A percentile compares a stretch with the other conserved stretches of the same genome.
Conservation (phyloP, 2,113 vertebrate species). For the Kryptolebias marmoratus region DNA sequence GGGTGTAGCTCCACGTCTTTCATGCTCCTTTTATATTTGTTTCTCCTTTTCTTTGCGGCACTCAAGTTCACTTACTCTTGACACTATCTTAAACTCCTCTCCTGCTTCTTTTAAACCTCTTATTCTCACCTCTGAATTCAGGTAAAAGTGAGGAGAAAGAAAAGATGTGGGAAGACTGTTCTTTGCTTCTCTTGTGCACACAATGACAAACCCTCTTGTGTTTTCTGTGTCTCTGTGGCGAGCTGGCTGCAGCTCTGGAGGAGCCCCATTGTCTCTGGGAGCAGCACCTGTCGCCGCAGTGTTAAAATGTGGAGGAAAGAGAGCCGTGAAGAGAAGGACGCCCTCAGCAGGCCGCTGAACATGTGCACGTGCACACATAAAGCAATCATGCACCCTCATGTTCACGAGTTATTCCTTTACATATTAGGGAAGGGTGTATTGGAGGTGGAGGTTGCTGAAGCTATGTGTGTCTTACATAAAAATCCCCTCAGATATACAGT, state of each 20-base stretch:
- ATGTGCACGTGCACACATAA: conserved; percentile 44
- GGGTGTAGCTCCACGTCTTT: conserved; percentile 51
- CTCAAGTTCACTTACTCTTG: conserved; percentile 42
- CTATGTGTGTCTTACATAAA: conserved; percentile 26
- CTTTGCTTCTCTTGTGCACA: conserved; percentile 38
- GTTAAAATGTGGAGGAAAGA: not conserved
- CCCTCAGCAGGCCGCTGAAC: conserved; percentile 65
- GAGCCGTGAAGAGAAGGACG: conserved; percentile 59
- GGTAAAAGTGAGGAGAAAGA: conserved; percentile 31
- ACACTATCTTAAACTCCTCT: conserved; percentile 28
- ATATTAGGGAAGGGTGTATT: conserved; percentile 37
- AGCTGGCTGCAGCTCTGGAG: conserved; percentile 63
- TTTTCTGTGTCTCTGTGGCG: conserved; percentile 27
- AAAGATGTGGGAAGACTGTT: conserved; percentile 37
- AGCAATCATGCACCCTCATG: conserved; percentile 19
- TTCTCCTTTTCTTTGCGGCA: conserved; percentile 31
- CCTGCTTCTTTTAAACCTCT: conserved; percentile 37
- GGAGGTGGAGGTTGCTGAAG: conserved; percentile 62
- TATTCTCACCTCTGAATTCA: conserved; percentile 55
- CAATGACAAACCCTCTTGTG: conserved; percentile 47
- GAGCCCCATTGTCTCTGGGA: conserved; percentile 67
- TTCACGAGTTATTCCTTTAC: conserved; percentile 59
- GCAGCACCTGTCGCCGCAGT: conserved; percentile 73
- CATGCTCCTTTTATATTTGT: conserved; percentile 40
- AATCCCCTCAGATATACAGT: conserved; percentile 3